A percentile compares a stretch with the other conserved stretches of the same genome.
Evolutionary conservation across 2,797 vertebrate species (phyloP).

Genomic region (Gymnothorax javanicus): DNA sequence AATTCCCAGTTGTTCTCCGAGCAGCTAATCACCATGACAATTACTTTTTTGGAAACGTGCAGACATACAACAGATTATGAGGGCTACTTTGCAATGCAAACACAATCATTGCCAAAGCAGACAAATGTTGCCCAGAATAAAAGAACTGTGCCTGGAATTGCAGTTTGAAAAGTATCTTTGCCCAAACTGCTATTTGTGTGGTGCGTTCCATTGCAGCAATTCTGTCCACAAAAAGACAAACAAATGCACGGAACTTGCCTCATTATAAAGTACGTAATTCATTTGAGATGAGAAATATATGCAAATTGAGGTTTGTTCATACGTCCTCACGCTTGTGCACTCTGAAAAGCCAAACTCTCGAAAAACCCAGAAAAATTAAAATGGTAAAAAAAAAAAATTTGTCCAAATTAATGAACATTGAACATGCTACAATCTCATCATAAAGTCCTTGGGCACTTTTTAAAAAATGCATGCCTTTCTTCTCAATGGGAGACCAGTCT

Average conservation of each 20-base stretch:
- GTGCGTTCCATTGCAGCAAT: background rate
- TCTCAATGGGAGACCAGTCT: background rate
- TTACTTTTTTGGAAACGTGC: background rate
- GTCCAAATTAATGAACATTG: background rate
- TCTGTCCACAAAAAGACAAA: background rate
- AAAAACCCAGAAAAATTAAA: background rate
- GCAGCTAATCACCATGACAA: background rate
- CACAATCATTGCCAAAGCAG: background rate
- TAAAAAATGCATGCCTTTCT: background rate
- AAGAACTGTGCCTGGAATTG: background rate
- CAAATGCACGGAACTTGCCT: background rate
- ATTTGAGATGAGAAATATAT: slow-evolving; percentile 1
- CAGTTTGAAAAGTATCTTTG: background rate
- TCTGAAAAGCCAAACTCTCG: background rate
- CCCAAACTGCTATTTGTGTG: background rate
- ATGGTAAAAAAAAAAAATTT: background rate
- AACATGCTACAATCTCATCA: background rate
- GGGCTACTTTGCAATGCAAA: background rate
- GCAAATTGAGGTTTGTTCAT: background rate
- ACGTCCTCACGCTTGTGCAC: background rate
- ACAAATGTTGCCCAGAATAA: background rate
- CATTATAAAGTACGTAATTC: background rate
- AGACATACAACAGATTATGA: background rate
- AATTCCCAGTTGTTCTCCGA: background rate
- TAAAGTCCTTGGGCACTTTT: background rate